These are phyloP conservation scores for Acanthurus tractus DNA, from an alignment of 2,797 vertebrate genomes.

Conservation along the genomic window DNA sequence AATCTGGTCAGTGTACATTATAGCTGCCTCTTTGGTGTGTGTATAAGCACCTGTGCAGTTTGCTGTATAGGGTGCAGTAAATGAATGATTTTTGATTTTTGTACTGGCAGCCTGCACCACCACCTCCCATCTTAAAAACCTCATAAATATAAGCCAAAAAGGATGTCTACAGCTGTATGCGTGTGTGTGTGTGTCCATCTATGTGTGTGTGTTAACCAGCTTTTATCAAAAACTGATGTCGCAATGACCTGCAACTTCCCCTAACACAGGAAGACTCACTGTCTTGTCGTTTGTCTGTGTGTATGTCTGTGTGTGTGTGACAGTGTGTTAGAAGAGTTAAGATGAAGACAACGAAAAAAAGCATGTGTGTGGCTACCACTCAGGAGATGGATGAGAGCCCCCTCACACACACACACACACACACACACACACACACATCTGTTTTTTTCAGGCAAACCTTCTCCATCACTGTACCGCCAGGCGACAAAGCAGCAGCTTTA, in stretches of 20 bases:
- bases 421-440: no score
- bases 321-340: background rate
- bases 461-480: background rate
- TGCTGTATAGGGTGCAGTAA: background rate
- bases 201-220: constrained; percentile 29
- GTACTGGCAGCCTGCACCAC: background rate
- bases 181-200: constrained; percentile 13
- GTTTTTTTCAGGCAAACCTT: constrained; percentile 8
- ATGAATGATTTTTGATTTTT: constrained; percentile 11
- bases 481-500: constrained; percentile 37
- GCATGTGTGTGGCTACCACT: constrained; percentile 21
- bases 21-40: background rate
- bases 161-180: background rate
- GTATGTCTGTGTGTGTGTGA: constrained; percentile 28
- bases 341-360: constrained; percentile 27
- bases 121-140: no score
- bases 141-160: no score
- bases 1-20: constrained; percentile 32
- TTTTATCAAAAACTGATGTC: constrained; percentile 67
- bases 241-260: constrained; percentile 76
- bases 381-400: constrained; percentile 42
- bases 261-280: constrained; percentile 52
- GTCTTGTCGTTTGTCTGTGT: constrained; percentile 3
- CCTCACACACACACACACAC: background rate
- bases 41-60: constrained; percentile 9